A percentile compares a stretch with the other conserved stretches of the same genome.
Evolutionary conservation across 2,888 invertebrate genomes (phyloP).

Genomic region (Platycheirus rosarum): DNA sequence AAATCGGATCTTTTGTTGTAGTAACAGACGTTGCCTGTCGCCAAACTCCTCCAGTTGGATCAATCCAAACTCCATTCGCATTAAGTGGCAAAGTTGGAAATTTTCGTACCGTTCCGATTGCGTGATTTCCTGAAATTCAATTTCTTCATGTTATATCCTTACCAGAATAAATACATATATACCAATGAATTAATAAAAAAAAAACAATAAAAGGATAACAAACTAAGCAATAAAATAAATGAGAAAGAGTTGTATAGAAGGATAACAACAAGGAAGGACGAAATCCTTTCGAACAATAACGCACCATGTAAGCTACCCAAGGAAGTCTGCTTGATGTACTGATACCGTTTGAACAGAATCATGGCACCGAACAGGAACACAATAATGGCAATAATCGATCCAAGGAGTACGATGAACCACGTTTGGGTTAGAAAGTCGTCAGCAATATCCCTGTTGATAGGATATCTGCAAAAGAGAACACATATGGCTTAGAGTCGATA

Average conservation of each 20-base stretch:
- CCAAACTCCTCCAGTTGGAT: conserved; percentile 83
- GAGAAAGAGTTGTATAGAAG: conserved; percentile 48
- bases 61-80: conserved; percentile 82
- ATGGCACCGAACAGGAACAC: conserved; percentile 92
- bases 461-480: conserved; percentile 82
- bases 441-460: conserved; percentile 84
- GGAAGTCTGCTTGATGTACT: conserved; percentile 88
- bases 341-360: conserved; percentile 88
- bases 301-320: conserved; percentile 85
- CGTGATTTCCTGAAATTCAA: conserved; percentile 82
- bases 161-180: conserved; percentile 9
- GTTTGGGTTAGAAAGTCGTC: conserved; percentile 92
- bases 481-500: neutral
- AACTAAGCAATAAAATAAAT: conserved; percentile 76
- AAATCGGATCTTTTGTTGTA: conserved; percentile 82
- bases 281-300: conserved; percentile 71
- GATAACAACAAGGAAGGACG: neutral
- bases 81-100: conserved; percentile 83
- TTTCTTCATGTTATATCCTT: conserved; percentile 12
- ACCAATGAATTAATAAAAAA: conserved; percentile 46
- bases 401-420: conserved; percentile 94
- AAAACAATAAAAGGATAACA: conserved; percentile 67
- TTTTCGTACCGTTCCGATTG: conserved; percentile 83
- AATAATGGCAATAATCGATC: conserved; percentile 92
- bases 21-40: conserved; percentile 81